Evolutionary conservation across 2,888 invertebrate species (phyloP).

Genomic region (Mythimna vitellina): DNA sequence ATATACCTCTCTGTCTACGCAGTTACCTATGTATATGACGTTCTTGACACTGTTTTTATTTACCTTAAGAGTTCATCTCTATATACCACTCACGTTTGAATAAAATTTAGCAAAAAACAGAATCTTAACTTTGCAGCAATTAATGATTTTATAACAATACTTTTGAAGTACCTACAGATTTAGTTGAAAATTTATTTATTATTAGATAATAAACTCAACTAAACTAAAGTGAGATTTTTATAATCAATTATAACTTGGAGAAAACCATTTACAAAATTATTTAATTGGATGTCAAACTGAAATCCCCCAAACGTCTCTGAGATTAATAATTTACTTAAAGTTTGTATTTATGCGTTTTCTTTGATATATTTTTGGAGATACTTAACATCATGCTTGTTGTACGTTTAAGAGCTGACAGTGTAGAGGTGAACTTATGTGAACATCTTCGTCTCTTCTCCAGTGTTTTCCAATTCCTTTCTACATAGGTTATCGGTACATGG

Average conservation of each 20-base stretch:
- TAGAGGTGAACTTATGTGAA: neutral
- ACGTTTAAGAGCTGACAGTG: neutral
- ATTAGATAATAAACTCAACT: neutral
- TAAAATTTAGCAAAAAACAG: neutral
- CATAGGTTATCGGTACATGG: too few species aligned
- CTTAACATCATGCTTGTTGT: neutral
- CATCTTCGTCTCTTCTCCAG: neutral
- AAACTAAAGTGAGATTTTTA: neutral
- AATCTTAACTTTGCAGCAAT: neutral
- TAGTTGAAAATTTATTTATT: neutral
- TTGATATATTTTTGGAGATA: slow-evolving; percentile 11
- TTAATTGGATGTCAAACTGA: slow-evolving; percentile 29
- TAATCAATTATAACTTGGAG: slow-evolving; percentile 22
- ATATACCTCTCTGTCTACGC: neutral
- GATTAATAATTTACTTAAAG: slow-evolving; percentile 27
- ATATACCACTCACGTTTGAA: neutral
- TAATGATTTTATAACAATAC: neutral
- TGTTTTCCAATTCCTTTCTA: too few species aligned
- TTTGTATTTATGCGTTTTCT: slow-evolving; percentile 14
- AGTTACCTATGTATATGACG: slow-evolving; percentile 12
- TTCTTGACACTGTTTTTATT: slow-evolving; percentile 47
- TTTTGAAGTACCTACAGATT: neutral
- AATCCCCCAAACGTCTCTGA: neutral
- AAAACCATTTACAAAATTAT: slow-evolving; percentile 21
- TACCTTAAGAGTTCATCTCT: slow-evolving; percentile 24